Percentiles rank a stretch among this genome's conserved stretches.
Evolutionary conservation across 2,797 vertebrate species (phyloP).

Genomic region (Eurystomus glaucurus): DNA sequence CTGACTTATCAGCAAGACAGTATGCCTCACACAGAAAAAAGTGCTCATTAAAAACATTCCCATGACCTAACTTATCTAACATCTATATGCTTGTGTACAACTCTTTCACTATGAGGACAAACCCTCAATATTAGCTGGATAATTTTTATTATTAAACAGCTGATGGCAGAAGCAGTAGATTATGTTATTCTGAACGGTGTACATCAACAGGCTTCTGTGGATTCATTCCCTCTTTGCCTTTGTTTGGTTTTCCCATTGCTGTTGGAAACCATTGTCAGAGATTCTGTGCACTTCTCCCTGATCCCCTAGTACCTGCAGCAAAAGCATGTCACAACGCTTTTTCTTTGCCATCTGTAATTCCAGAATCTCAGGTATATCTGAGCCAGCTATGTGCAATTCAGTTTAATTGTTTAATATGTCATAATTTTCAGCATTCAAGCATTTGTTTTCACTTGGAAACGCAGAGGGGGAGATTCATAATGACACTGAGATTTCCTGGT

Average conservation of each 20-base stretch:
- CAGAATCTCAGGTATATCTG: constrained; percentile 26
- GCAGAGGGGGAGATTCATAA: constrained; percentile 23
- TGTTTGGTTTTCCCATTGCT: not conserved
- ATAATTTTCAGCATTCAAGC: constrained; percentile 36
- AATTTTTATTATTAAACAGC: not conserved
- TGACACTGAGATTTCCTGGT: constrained; percentile 35
- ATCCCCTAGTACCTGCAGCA: not conserved
- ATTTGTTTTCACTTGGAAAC: constrained; percentile 36
- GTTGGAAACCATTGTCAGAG: not conserved
- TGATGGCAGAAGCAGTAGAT: not conserved
- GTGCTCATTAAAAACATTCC: not conserved
- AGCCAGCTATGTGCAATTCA: constrained; percentile 40
- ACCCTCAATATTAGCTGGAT: not conserved
- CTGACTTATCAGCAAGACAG: accelerated
- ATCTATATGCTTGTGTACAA: not conserved
- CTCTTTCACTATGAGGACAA: not conserved
- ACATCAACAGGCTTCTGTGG: accelerated
- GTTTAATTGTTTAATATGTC: constrained; percentile 35
- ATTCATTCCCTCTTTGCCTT: not conserved
- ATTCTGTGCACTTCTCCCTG: not conserved
- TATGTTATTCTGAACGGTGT: not conserved
- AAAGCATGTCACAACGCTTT: not conserved
- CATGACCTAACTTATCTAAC: not conserved
- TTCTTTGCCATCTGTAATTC: constrained; percentile 36
- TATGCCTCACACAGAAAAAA: not conserved